A percentile compares a stretch with the other conserved stretches of the same genome.
Conservation (phyloP, 2,113 vertebrate species). For the Anhinga rufa region DNA sequence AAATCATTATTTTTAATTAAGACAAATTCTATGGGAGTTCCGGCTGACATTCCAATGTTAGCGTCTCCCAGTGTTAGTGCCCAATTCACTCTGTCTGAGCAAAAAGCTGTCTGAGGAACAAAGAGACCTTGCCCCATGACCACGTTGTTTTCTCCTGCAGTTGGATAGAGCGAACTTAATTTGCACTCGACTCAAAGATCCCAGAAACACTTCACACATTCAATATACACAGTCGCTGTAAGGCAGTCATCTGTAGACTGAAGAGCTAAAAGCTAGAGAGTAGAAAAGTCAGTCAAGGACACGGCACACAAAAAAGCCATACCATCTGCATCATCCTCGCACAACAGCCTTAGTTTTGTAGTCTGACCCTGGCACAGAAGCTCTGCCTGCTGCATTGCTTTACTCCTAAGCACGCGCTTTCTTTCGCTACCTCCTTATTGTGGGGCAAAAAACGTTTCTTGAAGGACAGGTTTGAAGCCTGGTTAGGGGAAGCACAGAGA, state of each 20-base stretch:
- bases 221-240: background rate
- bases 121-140: background rate
- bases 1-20: background rate
- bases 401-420: background rate
- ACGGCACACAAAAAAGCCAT: background rate
- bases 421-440: background rate
- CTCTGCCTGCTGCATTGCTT: background rate
- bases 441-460: background rate
- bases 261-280: background rate
- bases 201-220: background rate
- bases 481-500: background rate
- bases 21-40: background rate
- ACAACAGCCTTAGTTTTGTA: background rate
- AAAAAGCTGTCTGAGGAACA: background rate
- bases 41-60: background rate
- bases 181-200: background rate
- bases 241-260: background rate
- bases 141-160: background rate
- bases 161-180: background rate
- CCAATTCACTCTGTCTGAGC: background rate
- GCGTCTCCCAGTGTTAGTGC: background rate
- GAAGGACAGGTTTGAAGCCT: background rate
- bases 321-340: background rate
- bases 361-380: background rate
- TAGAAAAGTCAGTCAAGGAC: background rate